Evolutionary conservation across 2,797 vertebrate genomes (phyloP).

Genomic region (Parauchenoglanis ngamensis): DNA sequence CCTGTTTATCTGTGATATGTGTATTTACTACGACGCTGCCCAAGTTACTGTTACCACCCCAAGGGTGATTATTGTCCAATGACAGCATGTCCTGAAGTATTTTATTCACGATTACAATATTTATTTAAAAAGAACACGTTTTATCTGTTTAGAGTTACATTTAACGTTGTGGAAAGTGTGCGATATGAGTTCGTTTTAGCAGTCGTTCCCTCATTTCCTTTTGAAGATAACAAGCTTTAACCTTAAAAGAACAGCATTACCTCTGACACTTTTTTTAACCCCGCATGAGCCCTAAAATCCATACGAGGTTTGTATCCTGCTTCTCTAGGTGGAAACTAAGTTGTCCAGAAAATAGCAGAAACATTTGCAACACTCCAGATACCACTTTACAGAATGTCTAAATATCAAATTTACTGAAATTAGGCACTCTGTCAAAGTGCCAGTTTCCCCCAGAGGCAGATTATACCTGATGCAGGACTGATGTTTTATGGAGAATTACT

Average conservation of each 20-base stretch:
- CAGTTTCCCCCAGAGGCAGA: conserved; percentile 28
- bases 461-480: background rate
- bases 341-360: background rate
- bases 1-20: background rate
- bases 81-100: background rate
- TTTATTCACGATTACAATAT: background rate
- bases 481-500: conserved; percentile 10
- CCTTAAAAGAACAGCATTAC: background rate
- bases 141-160: background rate
- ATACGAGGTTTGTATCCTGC: background rate
- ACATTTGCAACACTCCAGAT: background rate
- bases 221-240: background rate
- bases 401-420: conserved; percentile 21
- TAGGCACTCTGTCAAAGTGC: conserved; percentile 20
- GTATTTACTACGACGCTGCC: background rate
- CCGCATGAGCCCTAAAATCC: background rate
- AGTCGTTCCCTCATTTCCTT: background rate
- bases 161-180: background rate
- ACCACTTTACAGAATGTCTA: conserved; percentile 14
- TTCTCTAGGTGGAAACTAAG: background rate
- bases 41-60: background rate
- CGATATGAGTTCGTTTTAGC: background rate
- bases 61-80: background rate
- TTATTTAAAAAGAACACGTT: background rate
- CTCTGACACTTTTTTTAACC: background rate